phyloP scores from a whole-genome alignment of 2,888 invertebrate genomes.

The Listrodromus nycthemerus region DNA sequence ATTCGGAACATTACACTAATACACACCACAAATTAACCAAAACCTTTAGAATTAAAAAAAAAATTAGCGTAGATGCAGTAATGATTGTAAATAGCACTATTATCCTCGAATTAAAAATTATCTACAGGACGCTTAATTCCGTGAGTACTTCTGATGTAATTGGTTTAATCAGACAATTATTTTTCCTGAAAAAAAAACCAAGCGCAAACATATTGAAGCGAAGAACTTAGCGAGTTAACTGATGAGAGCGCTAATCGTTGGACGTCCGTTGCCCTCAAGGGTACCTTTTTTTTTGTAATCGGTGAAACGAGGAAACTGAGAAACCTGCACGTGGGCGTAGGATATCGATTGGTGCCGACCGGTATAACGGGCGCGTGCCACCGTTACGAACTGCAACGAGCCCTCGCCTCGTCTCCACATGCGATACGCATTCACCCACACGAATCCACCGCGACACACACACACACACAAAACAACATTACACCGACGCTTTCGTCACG shows the following conservation, averaged over 20 bases:
- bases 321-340: conserved; percentile 67
- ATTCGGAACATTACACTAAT: no score
- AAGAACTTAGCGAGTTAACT: conserved; percentile 14
- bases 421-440: conserved; percentile 49
- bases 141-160: neutral
- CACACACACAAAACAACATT: conserved; percentile 33
- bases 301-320: conserved; percentile 51
- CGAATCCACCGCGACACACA: conserved; percentile 19
- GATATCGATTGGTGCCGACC: conserved; percentile 72
- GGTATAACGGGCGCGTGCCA: conserved; percentile 79
- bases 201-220: neutral
- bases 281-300: conserved; percentile 32
- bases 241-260: conserved; percentile 50
- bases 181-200: neutral
- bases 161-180: neutral
- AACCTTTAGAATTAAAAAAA: neutral
- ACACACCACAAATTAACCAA: no score
- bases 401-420: conserved; percentile 47
- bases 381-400: conserved; percentile 76
- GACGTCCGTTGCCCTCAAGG: conserved; percentile 59
- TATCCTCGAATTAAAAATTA: neutral
- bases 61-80: neutral
- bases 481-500: conserved; percentile 54
- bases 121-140: neutral
- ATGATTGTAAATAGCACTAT: neutral